These are phyloP conservation scores for Pristionchus mayeri DNA, from an alignment of 2,888 invertebrate genomes.

Conservation along the genomic window DNA sequence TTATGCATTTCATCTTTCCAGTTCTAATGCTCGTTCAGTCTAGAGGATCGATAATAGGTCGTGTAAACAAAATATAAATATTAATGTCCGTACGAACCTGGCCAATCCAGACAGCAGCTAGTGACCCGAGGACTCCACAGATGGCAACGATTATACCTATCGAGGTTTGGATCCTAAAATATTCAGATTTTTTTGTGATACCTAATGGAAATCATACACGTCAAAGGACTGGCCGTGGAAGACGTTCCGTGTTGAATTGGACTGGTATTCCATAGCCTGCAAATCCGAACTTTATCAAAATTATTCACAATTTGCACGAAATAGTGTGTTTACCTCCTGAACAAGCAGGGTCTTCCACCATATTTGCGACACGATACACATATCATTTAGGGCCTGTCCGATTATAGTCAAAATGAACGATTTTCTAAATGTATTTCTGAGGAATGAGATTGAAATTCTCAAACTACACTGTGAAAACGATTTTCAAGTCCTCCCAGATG, in stretches of 20 bases:
- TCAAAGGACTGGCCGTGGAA: constrained; percentile 15
- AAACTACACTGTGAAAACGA: neutral
- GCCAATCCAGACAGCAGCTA: neutral
- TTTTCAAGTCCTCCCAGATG: constrained; percentile 21
- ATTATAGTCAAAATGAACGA: constrained; percentile 4
- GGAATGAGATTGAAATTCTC: neutral
- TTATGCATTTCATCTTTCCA: neutral
- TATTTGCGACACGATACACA: constrained; percentile 19
- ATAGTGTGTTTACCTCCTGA: neutral
- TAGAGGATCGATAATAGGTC: too few relatives aligned
- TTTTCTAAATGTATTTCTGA: constrained; percentile 34
- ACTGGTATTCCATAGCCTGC: constrained; percentile 19
- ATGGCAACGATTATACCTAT: neutral
- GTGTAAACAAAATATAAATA: too few relatives aligned
- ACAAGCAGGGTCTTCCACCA: constrained; percentile 19
- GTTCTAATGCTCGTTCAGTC: neutral
- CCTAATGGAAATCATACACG: neutral
- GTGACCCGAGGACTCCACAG: neutral
- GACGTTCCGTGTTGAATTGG: neutral
- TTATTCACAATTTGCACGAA: neutral
- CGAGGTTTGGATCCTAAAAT: neutral
- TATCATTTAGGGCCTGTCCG: constrained; percentile 4
- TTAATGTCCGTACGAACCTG: too few relatives aligned
- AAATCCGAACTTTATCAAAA: too few relatives aligned
- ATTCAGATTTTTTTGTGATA: too few relatives aligned